These are phyloP conservation scores for Pachypanchax playfairii DNA, from an alignment of 2,113 vertebrate species.

Conservation along the genomic window DNA sequence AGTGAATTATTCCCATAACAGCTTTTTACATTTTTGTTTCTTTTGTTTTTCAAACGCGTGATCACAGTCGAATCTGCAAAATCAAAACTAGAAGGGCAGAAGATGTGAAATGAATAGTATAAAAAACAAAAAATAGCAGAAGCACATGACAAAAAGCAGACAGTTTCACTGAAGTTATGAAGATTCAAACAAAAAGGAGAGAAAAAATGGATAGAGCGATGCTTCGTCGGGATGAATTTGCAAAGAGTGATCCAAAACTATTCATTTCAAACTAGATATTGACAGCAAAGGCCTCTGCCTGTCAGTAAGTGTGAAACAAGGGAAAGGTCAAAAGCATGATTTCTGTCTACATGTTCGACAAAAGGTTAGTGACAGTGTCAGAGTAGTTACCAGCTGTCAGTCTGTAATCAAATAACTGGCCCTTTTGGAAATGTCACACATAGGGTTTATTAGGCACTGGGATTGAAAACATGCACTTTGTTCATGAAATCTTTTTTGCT, in stretches of 20 bases:
- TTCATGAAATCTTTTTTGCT: conserved; percentile 18
- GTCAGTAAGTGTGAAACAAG: conserved; percentile 50
- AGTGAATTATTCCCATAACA: conserved; percentile 46
- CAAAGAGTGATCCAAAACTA: conserved; percentile 37
- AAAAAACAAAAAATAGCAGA: conserved; percentile 26
- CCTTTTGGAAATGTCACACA: conserved; percentile 58
- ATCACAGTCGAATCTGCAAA: conserved; percentile 41
- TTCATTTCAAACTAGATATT: conserved; percentile 50
- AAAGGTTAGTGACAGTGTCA: conserved; percentile 66
- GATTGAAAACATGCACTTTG: conserved; percentile 29
- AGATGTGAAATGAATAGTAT: conserved; percentile 31
- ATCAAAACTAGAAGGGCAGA: conserved; percentile 40
- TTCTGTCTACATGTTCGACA: conserved; percentile 56
- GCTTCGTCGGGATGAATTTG: conserved; percentile 37
- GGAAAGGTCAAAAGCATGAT: conserved; percentile 67
- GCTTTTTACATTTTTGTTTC: conserved; percentile 36
- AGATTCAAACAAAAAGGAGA: conserved; percentile 8
- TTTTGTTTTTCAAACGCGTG: conserved; percentile 51
- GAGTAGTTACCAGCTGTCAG: conserved; percentile 53
- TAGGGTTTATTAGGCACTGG: conserved; percentile 27
- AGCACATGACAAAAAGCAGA: conserved; percentile 6
- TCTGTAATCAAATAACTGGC: conserved; percentile 42
- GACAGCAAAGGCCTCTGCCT: conserved; percentile 36
- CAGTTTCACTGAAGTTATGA: conserved; percentile 31
- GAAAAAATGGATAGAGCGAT: neutral